Evolutionary conservation across 2,797 vertebrate species (phyloP), one percentile per base, ranked within the genome.

Genomic region (Mormyrus hasselquistii): DNA sequence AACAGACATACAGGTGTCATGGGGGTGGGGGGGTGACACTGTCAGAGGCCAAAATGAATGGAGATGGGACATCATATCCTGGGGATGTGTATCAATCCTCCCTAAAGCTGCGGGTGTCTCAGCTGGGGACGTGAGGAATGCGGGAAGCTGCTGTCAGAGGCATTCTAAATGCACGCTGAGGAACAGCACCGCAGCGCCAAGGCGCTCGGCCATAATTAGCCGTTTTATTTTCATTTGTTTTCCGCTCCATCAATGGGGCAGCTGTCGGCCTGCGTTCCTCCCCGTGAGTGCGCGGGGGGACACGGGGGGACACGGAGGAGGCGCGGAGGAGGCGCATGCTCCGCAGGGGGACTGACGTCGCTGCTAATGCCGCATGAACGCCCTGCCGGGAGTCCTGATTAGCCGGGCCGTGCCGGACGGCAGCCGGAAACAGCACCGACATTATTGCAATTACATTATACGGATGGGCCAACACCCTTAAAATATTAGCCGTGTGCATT

Each of bases 171-270:
- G 90, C 88, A 59, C 90, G 86, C 90, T 22, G 59, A 25, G 22
- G 90, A 91, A 90, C 92, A 92, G 90, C 90, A 90, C 91, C 91
- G 91, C 91, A 91, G 91, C 90, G 89, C 90, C 82, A 87, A 90
- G 89, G 90, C 89, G 85, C 88, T 87, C 55, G 84, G 90, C 88
- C 49, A 91, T 92, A 92, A 93, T 92, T 92, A 92, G 90, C 86
- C 91, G 90, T 92, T 91, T 92, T 92, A 91, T 91, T 93, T 93
- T 92, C 90, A 92, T 92, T 92, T 91, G 92, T 92, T 92, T 92
- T 91, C 90, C 88, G 89, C 91, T 92, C 90, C 92, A 92, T 92
- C 91, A 92, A 90, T 73, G 25, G 90, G 89, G 89, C 89, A 87
- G 69, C 25, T 59, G 87, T 86, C 38, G 79, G 79, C 25, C 88